phyloP scores from a whole-genome alignment of 2,797 vertebrate genomes.

The Hylomyscus alleni region DNA sequence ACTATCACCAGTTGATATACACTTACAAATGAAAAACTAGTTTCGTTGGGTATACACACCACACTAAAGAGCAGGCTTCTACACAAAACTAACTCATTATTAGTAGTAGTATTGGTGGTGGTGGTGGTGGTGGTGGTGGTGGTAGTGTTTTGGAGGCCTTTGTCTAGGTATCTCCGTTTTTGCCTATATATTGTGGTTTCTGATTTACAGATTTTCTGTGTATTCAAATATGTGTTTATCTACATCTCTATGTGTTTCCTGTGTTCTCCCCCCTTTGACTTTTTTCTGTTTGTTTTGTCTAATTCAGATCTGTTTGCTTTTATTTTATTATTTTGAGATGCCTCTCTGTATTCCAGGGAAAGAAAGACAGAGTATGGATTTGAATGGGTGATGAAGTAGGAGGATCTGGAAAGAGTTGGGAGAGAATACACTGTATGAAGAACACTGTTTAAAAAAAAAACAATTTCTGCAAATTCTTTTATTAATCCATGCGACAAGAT shows the following conservation, averaged over 20 bases:
- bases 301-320: not conserved
- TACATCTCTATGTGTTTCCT: not conserved
- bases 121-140: too few species aligned
- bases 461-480: not conserved
- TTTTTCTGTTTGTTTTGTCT: not conserved
- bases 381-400: not conserved
- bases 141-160: not conserved
- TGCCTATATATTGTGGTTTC: not conserved
- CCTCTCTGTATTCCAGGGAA: not conserved
- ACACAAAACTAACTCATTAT: not conserved
- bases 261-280: not conserved
- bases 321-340: not conserved
- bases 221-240: not conserved
- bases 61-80: not conserved
- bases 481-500: not conserved
- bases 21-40: not conserved
- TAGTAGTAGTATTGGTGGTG: not conserved
- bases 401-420: too few species aligned
- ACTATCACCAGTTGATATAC: not conserved
- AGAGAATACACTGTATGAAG: too few species aligned
- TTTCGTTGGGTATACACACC: not conserved
- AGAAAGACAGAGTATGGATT: not conserved
- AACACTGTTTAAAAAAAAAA: not conserved
- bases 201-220: not conserved
- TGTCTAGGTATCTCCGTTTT: not conserved